phyloP scores from a whole-genome alignment of 2,113 vertebrate species.

The Siphamia tubifer region DNA sequence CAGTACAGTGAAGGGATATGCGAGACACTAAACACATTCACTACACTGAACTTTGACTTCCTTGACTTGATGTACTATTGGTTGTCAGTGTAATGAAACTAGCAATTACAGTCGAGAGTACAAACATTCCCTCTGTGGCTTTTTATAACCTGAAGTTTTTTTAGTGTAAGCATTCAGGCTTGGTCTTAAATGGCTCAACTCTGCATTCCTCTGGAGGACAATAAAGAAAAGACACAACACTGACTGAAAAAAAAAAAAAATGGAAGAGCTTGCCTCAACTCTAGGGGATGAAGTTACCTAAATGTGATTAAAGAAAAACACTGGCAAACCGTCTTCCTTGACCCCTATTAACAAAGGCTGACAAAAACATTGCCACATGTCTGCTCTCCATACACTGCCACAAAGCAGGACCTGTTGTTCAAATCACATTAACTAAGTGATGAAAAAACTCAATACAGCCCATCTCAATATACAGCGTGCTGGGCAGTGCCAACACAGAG shows the following conservation, averaged over 20 bases:
- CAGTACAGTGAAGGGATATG: conserved; percentile 24
- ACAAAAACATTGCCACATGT: conserved; percentile 13
- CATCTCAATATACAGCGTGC: conserved; percentile 8
- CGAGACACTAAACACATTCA: conserved; percentile 37
- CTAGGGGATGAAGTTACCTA: conserved; percentile 10
- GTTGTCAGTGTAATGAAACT: conserved; percentile 61
- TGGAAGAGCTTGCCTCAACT: conserved; percentile 13
- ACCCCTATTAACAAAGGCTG: conserved; percentile 27
- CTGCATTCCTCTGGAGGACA: conserved; percentile 33
- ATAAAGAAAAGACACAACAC: conserved; percentile 16
- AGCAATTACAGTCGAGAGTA: conserved; percentile 63
- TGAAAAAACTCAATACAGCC: conserved; percentile 11
- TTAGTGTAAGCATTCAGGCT: conserved; percentile 15
- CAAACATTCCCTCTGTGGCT: conserved; percentile 51
- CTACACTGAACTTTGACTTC: conserved; percentile 25
- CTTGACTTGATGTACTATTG: conserved; percentile 27
- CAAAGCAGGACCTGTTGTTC: conserved; percentile 48
- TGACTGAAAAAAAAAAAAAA: neutral
- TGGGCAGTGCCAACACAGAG: neutral
- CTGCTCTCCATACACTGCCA: conserved; percentile 1
- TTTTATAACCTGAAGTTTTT: conserved; percentile 39
- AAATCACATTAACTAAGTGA: conserved; percentile 52
- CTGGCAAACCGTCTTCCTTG: conserved; percentile 3
- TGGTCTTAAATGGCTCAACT: conserved; percentile 39
- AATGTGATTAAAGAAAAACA: conserved; percentile 41